phyloP scores from a whole-genome alignment of 2,797 vertebrate species.

The Tokudaia muenninki region DNA sequence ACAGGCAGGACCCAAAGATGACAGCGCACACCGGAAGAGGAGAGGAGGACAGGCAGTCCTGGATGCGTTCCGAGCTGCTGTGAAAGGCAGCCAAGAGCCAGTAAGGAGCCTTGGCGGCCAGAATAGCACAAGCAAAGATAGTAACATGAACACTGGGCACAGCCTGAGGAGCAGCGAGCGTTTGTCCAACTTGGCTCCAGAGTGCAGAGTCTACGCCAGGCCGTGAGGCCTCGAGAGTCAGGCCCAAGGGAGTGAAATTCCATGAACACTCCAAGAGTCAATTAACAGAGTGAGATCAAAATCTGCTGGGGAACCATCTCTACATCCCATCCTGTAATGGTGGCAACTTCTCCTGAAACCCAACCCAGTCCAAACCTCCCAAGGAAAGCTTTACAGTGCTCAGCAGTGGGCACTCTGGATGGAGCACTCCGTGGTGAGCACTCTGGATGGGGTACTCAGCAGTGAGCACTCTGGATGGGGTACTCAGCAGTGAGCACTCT shows the following conservation, averaged over 20 bases:
- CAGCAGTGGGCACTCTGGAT: neutral
- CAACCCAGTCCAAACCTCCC: neutral
- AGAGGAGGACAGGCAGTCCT: neutral
- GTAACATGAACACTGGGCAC: neutral
- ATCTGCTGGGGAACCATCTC: neutral
- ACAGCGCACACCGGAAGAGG: neutral
- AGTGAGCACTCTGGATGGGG: too few relatives aligned
- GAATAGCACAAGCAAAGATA: neutral
- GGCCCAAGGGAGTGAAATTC: slow-evolving; percentile 24
- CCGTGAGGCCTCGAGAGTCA: neutral
- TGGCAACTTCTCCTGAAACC: neutral
- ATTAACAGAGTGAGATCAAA: neutral
- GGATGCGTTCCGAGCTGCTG: neutral
- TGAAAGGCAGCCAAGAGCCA: neutral
- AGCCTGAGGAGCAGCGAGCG: neutral
- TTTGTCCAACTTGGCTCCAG: neutral
- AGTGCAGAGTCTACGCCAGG: neutral
- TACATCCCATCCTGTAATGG: neutral
- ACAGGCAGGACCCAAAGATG: neutral
- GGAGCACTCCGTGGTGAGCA: neutral
- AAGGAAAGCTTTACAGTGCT: neutral
- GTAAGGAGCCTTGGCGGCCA: neutral
- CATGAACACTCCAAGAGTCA: neutral
- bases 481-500: neutral
- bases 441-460: neutral